phyloP scores from a whole-genome alignment of 2,797 vertebrate species.

The Tiaroga cobitis region DNA sequence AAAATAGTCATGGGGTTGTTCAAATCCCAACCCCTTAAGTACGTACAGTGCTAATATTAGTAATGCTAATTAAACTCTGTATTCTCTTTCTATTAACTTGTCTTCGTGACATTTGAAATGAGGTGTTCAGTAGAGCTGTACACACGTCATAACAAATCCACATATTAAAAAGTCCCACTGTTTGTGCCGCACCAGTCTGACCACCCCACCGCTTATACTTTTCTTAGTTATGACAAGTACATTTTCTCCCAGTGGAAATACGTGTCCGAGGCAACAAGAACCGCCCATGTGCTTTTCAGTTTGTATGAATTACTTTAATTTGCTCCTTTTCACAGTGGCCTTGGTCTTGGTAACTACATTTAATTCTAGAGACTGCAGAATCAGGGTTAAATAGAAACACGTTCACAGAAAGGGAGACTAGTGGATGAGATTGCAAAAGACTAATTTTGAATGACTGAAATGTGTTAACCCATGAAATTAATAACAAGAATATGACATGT shows the following conservation, averaged over 20 bases:
- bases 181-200: not conserved
- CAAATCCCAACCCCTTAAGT: not conserved
- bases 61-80: not conserved
- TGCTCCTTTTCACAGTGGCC: conserved; percentile 40
- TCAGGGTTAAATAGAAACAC: not conserved
- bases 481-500: conserved; percentile 1
- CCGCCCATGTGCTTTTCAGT: conserved; percentile 29
- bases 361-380: conserved; percentile 54
- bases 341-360: conserved; percentile 32
- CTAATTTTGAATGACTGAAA: not conserved
- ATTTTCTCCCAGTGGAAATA: conserved; percentile 49
- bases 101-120: conserved; percentile 8
- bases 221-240: conserved; percentile 49
- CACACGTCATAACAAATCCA: conserved; percentile 3
- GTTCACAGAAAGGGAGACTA: not conserved
- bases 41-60: not conserved
- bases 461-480: not conserved
- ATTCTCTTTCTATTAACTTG: not conserved
- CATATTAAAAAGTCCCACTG: not conserved
- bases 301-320: conserved; percentile 57
- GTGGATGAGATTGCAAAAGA: not conserved
- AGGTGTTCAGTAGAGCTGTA: conserved; percentile 11
- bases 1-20: not conserved
- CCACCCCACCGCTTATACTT: not conserved
- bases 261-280: conserved; percentile 54